phyloP scores from a whole-genome alignment of 2,888 invertebrate genomes.

The Lithosia quadra region DNA sequence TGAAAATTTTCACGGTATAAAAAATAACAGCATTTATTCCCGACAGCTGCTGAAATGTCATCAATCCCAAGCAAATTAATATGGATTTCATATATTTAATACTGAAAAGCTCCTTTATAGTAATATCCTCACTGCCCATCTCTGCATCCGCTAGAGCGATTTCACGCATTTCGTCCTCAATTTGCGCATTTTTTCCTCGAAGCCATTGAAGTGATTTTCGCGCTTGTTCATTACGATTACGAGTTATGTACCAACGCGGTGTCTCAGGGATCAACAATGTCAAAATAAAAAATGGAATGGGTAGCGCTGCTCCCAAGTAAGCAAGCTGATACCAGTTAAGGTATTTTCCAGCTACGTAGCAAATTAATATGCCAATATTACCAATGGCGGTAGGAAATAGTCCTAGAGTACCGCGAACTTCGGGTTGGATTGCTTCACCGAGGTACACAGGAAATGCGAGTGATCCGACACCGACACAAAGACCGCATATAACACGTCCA shows the following conservation, averaged over 20 bases:
- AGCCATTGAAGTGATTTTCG: slow-evolving; percentile 93
- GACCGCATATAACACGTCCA: slow-evolving; percentile 94
- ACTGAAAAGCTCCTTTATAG: slow-evolving; percentile 89
- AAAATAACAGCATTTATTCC: slow-evolving; percentile 99
- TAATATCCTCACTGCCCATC: slow-evolving; percentile 88
- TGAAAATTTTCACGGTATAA: slow-evolving; percentile 96
- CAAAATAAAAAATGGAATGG: slow-evolving; percentile 92
- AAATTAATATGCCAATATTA: slow-evolving; percentile 93
- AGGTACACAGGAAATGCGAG: slow-evolving; percentile 96
- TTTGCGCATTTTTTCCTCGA: slow-evolving; percentile 92
- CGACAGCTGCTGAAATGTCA: slow-evolving; percentile 98
- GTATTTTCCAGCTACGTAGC: slow-evolving; percentile 93
- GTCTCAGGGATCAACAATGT: slow-evolving; percentile 97
- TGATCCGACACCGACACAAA: slow-evolving; percentile 95
- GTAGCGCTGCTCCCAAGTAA: slow-evolving; percentile 91
- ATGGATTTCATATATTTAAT: slow-evolving; percentile 92
- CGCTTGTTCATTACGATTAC: slow-evolving; percentile 91
- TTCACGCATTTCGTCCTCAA: slow-evolving; percentile 92
- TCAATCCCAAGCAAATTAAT: slow-evolving; percentile 93
- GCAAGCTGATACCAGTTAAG: slow-evolving; percentile 94
- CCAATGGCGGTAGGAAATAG: slow-evolving; percentile 95
- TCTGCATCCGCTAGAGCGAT: slow-evolving; percentile 91
- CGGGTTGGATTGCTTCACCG: slow-evolving; percentile 97
- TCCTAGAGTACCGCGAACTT: slow-evolving; percentile 96
- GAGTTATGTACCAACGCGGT: slow-evolving; percentile 96